A percentile compares a stretch with the other conserved stretches of the same genome.
Conservation (phyloP, 2,888 invertebrate species). For the Chrysina gloriosa region DNA sequence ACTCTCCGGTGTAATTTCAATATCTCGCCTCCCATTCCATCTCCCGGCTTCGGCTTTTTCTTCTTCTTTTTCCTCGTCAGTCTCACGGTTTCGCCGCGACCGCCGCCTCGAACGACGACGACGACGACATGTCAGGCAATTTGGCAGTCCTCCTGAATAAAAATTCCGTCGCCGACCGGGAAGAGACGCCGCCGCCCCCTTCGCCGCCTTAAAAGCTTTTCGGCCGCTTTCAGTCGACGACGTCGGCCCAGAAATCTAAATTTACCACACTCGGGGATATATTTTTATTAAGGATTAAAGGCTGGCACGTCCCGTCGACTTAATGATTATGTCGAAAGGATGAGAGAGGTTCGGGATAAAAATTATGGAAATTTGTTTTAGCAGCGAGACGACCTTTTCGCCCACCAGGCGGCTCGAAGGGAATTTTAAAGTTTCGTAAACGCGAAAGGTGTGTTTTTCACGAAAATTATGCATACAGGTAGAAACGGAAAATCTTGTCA, state of each 20-base stretch:
- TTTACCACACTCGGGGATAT: constrained; percentile 23
- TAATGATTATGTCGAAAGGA: constrained; percentile 21
- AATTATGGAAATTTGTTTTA: constrained; percentile 25
- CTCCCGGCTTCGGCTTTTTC: not conserved
- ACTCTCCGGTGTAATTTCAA: constrained; percentile 29
- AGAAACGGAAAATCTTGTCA: no score
- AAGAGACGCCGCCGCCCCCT: not conserved
- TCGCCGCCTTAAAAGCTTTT: constrained; percentile 20
- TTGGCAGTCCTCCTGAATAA: constrained; percentile 22
- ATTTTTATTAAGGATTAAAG: constrained; percentile 26
- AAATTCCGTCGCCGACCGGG: not conserved
- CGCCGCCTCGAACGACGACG: not conserved
- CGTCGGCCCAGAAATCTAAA: constrained; percentile 15
- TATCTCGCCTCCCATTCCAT: constrained; percentile 6
- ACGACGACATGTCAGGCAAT: constrained; percentile 27
- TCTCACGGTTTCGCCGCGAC: not conserved
- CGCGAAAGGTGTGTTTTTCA: no score
- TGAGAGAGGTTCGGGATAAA: constrained; percentile 7
- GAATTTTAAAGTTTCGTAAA: no score
- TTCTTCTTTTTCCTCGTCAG: not conserved
- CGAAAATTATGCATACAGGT: no score
- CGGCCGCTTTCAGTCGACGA: not conserved
- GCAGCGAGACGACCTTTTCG: no score
- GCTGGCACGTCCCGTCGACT: not conserved
- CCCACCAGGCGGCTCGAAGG: no score